These are phyloP conservation scores for Eurytoma adleriae DNA, from an alignment of 2,888 invertebrate species.

Conservation along the genomic window DNA sequence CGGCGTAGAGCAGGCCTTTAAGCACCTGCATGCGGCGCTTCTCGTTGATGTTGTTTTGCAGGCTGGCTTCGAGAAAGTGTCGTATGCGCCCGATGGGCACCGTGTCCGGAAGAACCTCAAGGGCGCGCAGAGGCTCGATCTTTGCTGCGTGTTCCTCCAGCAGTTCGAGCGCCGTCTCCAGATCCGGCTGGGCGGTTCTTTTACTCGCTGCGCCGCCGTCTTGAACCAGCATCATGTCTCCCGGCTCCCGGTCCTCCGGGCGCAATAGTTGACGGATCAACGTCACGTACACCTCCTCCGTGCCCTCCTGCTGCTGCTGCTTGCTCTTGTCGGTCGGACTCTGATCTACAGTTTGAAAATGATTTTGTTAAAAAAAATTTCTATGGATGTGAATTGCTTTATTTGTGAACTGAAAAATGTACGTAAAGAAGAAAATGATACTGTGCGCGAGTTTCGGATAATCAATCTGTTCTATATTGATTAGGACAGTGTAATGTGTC, in stretches of 20 bases:
- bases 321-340: conserved; percentile 65
- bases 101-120: conserved; percentile 88
- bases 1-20: conserved; percentile 89
- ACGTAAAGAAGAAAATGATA: no score
- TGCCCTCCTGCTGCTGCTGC: conserved; percentile 66
- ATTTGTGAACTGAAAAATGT: no score
- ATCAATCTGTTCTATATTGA: no score
- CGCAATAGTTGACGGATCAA: conserved; percentile 78
- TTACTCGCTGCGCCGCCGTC: conserved; percentile 65
- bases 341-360: conserved; percentile 59
- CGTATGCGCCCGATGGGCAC: conserved; percentile 87
- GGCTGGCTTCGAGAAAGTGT: conserved; percentile 87
- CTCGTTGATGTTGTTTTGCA: conserved; percentile 85
- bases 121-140: conserved; percentile 88
- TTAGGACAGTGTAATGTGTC: no score
- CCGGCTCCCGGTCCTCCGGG: conserved; percentile 33
- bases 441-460: no score
- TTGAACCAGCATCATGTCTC: conserved; percentile 57
- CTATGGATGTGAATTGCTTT: neutral
- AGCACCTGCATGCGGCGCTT: conserved; percentile 87
- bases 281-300: conserved; percentile 78
- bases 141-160: conserved; percentile 90
- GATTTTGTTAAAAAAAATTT: neutral
- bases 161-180: conserved; percentile 87
- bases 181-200: conserved; percentile 83